phyloP scores from a whole-genome alignment of 2,888 invertebrate genomes.

The Crematogaster levior region DNA sequence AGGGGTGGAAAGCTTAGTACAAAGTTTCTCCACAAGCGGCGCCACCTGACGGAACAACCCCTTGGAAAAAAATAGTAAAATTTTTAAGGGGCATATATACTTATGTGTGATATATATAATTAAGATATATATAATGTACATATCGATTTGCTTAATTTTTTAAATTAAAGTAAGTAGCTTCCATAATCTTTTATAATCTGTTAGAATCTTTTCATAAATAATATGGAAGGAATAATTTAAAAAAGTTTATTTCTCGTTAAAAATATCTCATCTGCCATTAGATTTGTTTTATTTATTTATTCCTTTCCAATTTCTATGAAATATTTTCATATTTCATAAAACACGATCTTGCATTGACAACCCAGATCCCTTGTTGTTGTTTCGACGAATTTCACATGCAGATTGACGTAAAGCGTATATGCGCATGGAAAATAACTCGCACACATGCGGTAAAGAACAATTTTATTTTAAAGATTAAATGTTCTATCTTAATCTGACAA shows the following conservation, averaged over 20 bases:
- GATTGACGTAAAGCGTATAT: slow-evolving; percentile 70
- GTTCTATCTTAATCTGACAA: slow-evolving; percentile 49
- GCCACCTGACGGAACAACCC: slow-evolving; percentile 68
- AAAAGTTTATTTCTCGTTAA: not conserved
- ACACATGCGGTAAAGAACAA: slow-evolving; percentile 68
- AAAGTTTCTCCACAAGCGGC: slow-evolving; percentile 61
- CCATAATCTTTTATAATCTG: not conserved
- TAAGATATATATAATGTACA: not conserved
- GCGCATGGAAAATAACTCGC: slow-evolving; percentile 69
- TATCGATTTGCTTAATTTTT: not conserved
- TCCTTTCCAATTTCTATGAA: not conserved
- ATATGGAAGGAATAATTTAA: not conserved
- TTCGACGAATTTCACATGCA: slow-evolving; percentile 73
- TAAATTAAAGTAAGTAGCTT: not conserved
- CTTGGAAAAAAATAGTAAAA: not conserved
- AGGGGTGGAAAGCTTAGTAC: slow-evolving; percentile 53
- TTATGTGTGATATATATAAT: not conserved
- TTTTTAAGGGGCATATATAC: not conserved
- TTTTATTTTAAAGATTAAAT: slow-evolving; percentile 64
- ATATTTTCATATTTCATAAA: slow-evolving; percentile 13
- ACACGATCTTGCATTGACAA: slow-evolving; percentile 25
- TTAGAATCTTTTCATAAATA: not conserved
- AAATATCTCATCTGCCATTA: not conserved
- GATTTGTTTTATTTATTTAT: slow-evolving; percentile 1
- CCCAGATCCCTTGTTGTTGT: slow-evolving; percentile 55